A percentile compares a stretch with the other conserved stretches of the same genome.
Evolutionary conservation across 2,113 vertebrate species (phyloP).

Genomic region (Pavo muticus): DNA sequence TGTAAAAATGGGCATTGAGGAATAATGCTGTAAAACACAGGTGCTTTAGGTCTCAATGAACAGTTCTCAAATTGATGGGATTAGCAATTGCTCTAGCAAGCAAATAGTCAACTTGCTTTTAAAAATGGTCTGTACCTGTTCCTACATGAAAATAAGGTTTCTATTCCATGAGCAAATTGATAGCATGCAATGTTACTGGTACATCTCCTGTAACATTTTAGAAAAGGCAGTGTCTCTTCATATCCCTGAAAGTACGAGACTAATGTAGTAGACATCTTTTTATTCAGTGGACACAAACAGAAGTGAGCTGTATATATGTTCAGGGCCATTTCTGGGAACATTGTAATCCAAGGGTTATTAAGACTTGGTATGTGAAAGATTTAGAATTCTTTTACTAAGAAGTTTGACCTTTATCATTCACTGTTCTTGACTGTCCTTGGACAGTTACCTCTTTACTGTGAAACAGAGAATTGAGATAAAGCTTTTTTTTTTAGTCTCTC

Average conservation of each 20-base stretch:
- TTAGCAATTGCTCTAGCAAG: neutral
- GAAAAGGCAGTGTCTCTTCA: slow-evolving; percentile 20
- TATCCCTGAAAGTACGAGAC: neutral
- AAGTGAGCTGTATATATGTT: neutral
- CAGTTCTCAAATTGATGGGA: neutral
- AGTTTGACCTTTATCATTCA: slow-evolving; percentile 54
- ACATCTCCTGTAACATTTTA: slow-evolving; percentile 22
- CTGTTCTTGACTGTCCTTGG: slow-evolving; percentile 28
- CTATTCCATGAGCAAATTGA: neutral
- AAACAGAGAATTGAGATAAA: neutral
- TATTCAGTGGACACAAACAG: neutral
- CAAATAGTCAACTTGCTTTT: neutral
- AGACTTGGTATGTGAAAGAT: neutral
- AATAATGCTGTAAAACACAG: neutral
- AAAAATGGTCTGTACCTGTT: neutral
- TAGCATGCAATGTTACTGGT: neutral
- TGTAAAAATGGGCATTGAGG: neutral
- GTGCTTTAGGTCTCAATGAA: neutral
- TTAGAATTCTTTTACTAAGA: slow-evolving; percentile 33
- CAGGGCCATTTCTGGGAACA: slow-evolving; percentile 22
- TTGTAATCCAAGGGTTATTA: neutral
- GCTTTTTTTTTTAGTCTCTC: too few species aligned
- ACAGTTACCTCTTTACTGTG: neutral
- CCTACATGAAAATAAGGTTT: neutral
- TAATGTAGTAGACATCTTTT: neutral